These are phyloP conservation scores for Aselliscus stoliczkanus DNA, from an alignment of 2,797 vertebrate species.

Conservation along the genomic window DNA sequence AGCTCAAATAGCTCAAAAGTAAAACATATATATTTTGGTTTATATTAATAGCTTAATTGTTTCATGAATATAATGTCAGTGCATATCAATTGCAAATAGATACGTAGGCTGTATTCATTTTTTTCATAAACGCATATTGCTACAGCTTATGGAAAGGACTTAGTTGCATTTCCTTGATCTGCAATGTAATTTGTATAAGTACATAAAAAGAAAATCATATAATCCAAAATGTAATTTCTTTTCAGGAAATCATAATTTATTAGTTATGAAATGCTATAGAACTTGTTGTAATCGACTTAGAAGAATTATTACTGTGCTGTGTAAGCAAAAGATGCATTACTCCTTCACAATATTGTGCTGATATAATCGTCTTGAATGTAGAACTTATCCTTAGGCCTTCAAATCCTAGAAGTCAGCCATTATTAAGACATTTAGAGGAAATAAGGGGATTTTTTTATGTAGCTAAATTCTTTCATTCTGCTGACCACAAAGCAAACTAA, in stretches of 20 bases:
- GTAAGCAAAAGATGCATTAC: neutral
- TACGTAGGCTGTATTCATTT: neutral
- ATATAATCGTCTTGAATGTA: neutral
- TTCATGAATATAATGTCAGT: neutral
- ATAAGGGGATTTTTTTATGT: neutral
- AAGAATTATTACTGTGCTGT: neutral
- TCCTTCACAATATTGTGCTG: neutral
- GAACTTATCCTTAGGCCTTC: neutral
- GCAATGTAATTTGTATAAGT: neutral
- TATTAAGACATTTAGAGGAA: neutral
- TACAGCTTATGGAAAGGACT: neutral
- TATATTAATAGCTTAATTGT: neutral
- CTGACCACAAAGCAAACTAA: neutral
- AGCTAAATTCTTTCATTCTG: neutral
- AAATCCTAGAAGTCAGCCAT: neutral
- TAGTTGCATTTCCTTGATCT: neutral
- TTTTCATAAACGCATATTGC: neutral
- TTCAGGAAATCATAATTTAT: neutral
- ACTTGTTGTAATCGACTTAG: neutral
- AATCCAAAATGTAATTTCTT: constrained; percentile 13
- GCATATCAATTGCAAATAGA: neutral
- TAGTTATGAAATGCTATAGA: neutral
- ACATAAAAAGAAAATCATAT: constrained; percentile 43
- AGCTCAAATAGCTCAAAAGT: neutral
- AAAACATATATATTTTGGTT: neutral